A percentile compares a stretch with the other conserved stretches of the same genome.
Evolutionary conservation across 2,113 vertebrate genomes (phyloP).

Genomic region (Microcebus lehilahytsara): DNA sequence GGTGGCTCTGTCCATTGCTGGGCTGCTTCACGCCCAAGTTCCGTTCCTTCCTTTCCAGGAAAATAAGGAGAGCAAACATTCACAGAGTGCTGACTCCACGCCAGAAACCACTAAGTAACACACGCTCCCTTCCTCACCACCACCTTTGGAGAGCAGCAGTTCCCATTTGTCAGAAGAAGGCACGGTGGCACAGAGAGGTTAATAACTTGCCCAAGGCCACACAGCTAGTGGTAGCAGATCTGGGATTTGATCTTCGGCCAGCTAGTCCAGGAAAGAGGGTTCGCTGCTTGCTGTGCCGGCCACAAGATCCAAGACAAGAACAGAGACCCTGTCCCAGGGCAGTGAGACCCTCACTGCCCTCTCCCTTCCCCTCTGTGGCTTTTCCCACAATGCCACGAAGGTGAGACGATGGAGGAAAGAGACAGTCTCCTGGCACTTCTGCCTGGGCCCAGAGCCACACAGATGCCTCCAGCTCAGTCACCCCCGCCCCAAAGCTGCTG

Average conservation of each 20-base stretch:
- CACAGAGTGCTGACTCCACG: background rate
- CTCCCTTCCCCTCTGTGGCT: background rate
- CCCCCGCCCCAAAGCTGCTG: background rate
- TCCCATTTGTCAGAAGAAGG: background rate
- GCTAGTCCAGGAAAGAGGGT: too few species aligned
- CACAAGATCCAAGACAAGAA: background rate
- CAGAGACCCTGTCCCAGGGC: background rate
- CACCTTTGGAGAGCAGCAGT: background rate
- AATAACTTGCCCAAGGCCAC: background rate
- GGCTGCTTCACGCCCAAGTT: background rate
- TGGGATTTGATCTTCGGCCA: background rate
- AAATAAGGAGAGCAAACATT: background rate
- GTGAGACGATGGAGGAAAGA: background rate
- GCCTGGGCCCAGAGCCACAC: background rate
- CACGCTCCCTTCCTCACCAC: background rate
- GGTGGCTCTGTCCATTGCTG: background rate
- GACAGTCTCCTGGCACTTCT: background rate
- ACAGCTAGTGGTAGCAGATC: background rate
- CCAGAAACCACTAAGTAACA: background rate
- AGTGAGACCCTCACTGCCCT: background rate
- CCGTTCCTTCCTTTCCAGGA: background rate
- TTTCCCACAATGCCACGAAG: background rate
- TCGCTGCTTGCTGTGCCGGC: accelerated
- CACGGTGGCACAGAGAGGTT: background rate
- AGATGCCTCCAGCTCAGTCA: background rate